Evolutionary conservation across 2,888 invertebrate species (phyloP).

Genomic region (Eupeodes luniger): DNA sequence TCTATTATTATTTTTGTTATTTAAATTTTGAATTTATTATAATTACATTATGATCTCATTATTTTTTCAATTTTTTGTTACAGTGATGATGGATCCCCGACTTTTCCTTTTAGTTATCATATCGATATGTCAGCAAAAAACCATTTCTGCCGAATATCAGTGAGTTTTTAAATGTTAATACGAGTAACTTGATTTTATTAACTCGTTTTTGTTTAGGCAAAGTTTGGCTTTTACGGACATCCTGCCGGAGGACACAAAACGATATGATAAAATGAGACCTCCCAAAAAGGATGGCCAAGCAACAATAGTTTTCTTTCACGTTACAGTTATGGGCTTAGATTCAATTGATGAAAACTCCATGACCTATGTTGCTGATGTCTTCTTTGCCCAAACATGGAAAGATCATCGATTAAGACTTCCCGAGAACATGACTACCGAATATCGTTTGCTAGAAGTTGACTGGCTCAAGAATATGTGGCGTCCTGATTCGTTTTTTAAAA

Average conservation of each 20-base stretch:
- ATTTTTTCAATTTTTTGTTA: conserved; percentile 55
- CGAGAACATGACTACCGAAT: conserved; percentile 96
- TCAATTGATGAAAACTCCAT: conserved; percentile 98
- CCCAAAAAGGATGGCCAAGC: conserved; percentile 95
- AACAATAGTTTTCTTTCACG: conserved; percentile 95
- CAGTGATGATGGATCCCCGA: conserved; percentile 83
- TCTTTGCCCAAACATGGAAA: conserved; percentile 97
- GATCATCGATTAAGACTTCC: conserved; percentile 93
- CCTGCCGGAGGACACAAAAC: conserved; percentile 92
- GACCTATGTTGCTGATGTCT: conserved; percentile 96
- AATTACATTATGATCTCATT: neutral
- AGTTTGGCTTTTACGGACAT: conserved; percentile 93
- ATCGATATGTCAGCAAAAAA: conserved; percentile 82
- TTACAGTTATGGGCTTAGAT: conserved; percentile 97
- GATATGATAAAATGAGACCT: conserved; percentile 96
- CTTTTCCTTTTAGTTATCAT: conserved; percentile 81
- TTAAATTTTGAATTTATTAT: neutral
- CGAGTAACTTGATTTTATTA: too few species aligned
- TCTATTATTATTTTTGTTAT: too few species aligned
- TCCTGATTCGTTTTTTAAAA: conserved; percentile 97
- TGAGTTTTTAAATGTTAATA: conserved; percentile 78
- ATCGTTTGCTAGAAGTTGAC: conserved; percentile 93
- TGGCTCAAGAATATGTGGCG: conserved; percentile 97
- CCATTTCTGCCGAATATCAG: conserved; percentile 83
- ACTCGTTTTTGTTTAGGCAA: conserved; percentile 78